Evolutionary conservation across 2,113 vertebrate genomes (phyloP).

Genomic region (Cathartes aura): DNA sequence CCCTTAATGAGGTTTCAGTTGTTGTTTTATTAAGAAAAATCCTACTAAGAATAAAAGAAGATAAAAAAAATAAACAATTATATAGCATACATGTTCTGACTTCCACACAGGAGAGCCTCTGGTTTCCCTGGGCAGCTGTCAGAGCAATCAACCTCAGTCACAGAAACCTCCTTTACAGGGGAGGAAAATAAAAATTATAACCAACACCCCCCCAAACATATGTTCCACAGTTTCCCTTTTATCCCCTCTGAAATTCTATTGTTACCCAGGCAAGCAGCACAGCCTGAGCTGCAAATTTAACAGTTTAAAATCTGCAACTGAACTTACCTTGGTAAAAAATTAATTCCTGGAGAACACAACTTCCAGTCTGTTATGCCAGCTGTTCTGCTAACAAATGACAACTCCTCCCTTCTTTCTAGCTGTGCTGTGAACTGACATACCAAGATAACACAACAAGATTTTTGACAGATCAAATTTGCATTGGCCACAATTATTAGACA

Average conservation of each 20-base stretch:
- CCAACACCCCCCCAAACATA: not conserved
- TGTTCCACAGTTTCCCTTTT: not conserved
- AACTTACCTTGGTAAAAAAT: not conserved
- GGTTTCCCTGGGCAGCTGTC: not conserved
- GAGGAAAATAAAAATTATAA: not conserved
- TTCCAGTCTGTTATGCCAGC: constrained; percentile 19
- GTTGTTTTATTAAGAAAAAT: not conserved
- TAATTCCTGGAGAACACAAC: not conserved
- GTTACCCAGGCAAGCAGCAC: not conserved
- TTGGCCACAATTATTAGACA: not conserved
- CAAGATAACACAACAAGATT: not conserved
- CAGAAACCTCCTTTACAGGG: not conserved
- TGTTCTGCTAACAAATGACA: constrained; percentile 28
- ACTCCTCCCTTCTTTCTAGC: not conserved
- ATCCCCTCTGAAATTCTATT: not conserved
- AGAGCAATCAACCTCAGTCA: not conserved
- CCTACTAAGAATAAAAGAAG: not conserved
- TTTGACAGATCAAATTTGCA: not conserved
- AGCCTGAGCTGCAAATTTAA: not conserved
- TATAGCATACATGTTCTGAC: not conserved
- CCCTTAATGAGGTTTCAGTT: not conserved
- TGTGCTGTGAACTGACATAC: not conserved
- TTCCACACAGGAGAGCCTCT: not conserved
- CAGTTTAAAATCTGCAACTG: not conserved
- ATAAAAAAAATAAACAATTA: not conserved